Base-by-base conservation (phyloP, 2,797 vertebrate genomes). In the Ataeniobius toweri region DNA sequence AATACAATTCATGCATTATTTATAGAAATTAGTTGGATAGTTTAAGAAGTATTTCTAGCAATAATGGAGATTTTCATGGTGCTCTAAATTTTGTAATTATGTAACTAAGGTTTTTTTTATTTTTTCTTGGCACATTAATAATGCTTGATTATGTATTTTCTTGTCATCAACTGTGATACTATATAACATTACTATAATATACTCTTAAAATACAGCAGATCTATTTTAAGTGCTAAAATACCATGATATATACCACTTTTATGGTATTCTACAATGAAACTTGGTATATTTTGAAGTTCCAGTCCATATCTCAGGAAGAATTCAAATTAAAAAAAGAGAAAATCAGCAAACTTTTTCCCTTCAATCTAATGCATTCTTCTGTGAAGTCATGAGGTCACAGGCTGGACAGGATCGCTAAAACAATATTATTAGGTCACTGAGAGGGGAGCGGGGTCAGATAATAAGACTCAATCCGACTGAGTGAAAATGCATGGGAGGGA, bases 351-450 rank as follows among this genome's bases (percentile, higher is more conserved):
- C 78, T 70, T 86, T 74, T 81, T 61, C 74, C 83, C 85, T 78
- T 83, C 84, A 81, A 85, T 91, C 78, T 79, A 78, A 80, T 74
- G 86, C 75, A 90, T 92, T 92, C 88, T 83, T 81, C 78, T 77
- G 82, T 85, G 87, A 80, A 88, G 89, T 86, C 88, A 87, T 63
- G 81, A 85, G 92, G 93, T 93, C 88, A 92, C 85, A 89, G 85
- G 89, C 85, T 80, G 88, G 85, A 87, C 89, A 91, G 93, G 90
- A 91, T 91, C 82, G 56, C 93, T 92, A 90, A 93, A 93, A 94
- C 94, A 95, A 96, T 95, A 95, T 96, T 94, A 95, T 94, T 92
- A 94, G 94, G 94, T 94, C 92, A 93, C 85, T n/a, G 85, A 90
- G 91, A 91, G 91, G 90, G 85, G 89, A 89, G 92, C 73, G 20